These are phyloP conservation scores for Proterorhinus semilunaris DNA, from an alignment of 2,113 vertebrate species.

Conservation along the genomic window DNA sequence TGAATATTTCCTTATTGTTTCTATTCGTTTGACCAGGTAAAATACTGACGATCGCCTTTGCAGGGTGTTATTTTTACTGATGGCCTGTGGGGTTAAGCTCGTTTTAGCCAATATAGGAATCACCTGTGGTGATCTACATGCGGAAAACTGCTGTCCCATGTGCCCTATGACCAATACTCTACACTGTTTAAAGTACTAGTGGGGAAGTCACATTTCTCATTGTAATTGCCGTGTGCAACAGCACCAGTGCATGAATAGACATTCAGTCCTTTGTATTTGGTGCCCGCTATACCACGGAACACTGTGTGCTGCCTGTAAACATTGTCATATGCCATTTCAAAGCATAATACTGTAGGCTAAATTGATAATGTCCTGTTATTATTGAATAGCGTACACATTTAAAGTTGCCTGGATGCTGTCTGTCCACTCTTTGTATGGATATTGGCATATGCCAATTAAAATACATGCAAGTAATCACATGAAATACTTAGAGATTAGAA, in stretches of 20 bases:
- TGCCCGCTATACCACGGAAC: background rate
- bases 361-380: background rate
- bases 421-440: too few species aligned
- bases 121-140: slow-evolving; percentile 45
- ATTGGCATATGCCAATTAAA: too few species aligned
- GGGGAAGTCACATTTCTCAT: background rate
- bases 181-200: background rate
- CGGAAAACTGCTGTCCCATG: background rate
- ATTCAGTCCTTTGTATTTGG: background rate
- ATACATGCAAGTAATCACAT: too few species aligned
- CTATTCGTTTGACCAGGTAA: too few species aligned
- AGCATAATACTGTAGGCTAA: background rate
- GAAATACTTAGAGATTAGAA: too few species aligned
- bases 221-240: background rate
- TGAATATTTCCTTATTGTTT: background rate
- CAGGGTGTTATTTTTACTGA: background rate
- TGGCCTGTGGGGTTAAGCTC: background rate
- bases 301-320: background rate
- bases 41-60: background rate
- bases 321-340: background rate
- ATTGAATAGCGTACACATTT: background rate
- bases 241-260: background rate
- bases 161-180: background rate
- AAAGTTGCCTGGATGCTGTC: background rate
- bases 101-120: slow-evolving; percentile 8